phyloP scores from a whole-genome alignment of 2,113 vertebrate genomes.

The Toxotes chatareus region DNA sequence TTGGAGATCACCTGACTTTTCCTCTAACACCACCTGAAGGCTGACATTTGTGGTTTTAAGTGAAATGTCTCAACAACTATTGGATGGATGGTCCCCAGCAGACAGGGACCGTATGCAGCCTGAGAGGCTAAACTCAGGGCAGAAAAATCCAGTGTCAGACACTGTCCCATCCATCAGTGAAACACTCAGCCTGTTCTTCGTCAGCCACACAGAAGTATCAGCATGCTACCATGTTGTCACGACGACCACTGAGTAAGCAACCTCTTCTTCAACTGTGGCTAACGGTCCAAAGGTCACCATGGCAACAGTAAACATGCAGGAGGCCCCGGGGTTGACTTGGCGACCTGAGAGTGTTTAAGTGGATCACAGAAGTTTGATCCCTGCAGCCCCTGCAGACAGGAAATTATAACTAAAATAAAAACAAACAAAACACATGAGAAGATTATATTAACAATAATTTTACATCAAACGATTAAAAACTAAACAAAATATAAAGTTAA shows the following conservation, averaged over 20 bases:
- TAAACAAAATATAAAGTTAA: background rate
- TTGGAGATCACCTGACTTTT: background rate
- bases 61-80: background rate
- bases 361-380: conserved; percentile 20
- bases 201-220: conserved; percentile 49
- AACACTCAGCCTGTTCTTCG: conserved; percentile 47
- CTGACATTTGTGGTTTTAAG: background rate
- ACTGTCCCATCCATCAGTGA: conserved; percentile 9
- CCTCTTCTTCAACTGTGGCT: conserved; percentile 27
- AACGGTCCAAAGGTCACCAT: conserved; percentile 29
- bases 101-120: background rate
- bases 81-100: background rate
- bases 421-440: background rate
- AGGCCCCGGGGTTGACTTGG: background rate
- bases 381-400: background rate
- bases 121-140: conserved; percentile 21
- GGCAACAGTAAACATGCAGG: conserved; percentile 55
- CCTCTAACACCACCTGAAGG: background rate
- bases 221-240: conserved; percentile 12
- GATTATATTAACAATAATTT: background rate
- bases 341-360: conserved; percentile 29
- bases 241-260: conserved; percentile 38
- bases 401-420: background rate
- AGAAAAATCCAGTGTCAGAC: conserved; percentile 2
- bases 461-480: background rate